These are phyloP conservation scores for Spheniscus humboldti DNA, from an alignment of 2,797 vertebrate genomes.

Conservation along the genomic window DNA sequence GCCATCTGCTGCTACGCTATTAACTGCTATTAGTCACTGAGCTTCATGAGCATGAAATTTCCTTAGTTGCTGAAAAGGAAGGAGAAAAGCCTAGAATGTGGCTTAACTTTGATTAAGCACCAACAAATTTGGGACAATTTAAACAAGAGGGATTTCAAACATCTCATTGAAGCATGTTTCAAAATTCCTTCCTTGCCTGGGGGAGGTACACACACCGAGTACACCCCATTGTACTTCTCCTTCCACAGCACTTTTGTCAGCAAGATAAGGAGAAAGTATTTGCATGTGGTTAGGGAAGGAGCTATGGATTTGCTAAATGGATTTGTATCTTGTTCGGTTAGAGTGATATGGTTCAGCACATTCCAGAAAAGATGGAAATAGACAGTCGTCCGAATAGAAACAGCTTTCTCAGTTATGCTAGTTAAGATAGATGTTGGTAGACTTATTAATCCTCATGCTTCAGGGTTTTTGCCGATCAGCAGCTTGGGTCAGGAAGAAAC, in stretches of 20 bases:
- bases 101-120: constrained; percentile 65
- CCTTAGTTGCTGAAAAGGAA: constrained; percentile 38
- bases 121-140: constrained; percentile 63
- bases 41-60: constrained; percentile 62
- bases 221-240: constrained; percentile 14
- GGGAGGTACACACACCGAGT: not conserved
- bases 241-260: constrained; percentile 42
- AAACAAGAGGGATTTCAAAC: constrained; percentile 55
- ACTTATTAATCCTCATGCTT: constrained; percentile 54
- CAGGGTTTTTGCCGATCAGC: constrained; percentile 28
- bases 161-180: constrained; percentile 34
- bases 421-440: constrained; percentile 56
- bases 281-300: constrained; percentile 38
- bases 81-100: constrained; percentile 50
- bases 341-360: constrained; percentile 49
- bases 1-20: constrained; percentile 58
- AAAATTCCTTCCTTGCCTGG: constrained; percentile 51
- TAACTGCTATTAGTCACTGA: constrained; percentile 60
- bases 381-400: constrained; percentile 45
- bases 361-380: constrained; percentile 51
- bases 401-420: constrained; percentile 59
- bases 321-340: constrained; percentile 52
- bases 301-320: constrained; percentile 52
- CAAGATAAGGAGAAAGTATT: constrained; percentile 50
- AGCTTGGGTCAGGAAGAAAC: constrained; percentile 35